Percentiles rank a stretch among this genome's conserved stretches.
Conservation (phyloP, 2,113 vertebrate species). For the Taurulus bubalis region DNA sequence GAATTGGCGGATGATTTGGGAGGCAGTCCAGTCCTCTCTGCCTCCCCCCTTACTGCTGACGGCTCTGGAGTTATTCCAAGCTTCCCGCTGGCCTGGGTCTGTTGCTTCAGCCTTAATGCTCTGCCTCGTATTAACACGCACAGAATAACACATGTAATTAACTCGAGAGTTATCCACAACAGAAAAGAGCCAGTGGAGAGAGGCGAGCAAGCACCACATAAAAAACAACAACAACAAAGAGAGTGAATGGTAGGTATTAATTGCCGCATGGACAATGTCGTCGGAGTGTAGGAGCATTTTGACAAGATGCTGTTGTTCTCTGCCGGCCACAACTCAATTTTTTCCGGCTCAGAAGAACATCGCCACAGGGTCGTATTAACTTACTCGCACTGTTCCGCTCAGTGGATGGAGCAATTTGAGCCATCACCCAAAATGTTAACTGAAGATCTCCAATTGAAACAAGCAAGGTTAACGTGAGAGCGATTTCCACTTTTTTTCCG, state of each 20-base stretch:
- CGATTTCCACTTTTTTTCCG: slow-evolving; percentile 55
- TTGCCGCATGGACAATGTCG: slow-evolving; percentile 29
- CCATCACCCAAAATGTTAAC: background rate
- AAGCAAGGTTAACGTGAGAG: slow-evolving; percentile 23
- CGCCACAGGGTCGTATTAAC: slow-evolving; percentile 16
- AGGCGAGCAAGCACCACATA: background rate
- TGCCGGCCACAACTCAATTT: background rate
- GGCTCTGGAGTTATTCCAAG: slow-evolving; percentile 64
- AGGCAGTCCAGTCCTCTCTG: slow-evolving; percentile 38
- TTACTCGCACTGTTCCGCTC: slow-evolving; percentile 1
- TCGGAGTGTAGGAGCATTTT: slow-evolving; percentile 24
- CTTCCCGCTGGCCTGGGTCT: slow-evolving; percentile 63
- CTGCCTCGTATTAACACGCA: slow-evolving; percentile 59
- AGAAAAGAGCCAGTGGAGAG: slow-evolving; percentile 45
- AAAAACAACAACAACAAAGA: background rate
- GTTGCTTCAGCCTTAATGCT: slow-evolving; percentile 63
- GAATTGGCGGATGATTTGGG: slow-evolving; percentile 44
- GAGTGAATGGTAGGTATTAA: slow-evolving; percentile 30
- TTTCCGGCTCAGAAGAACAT: slow-evolving; percentile 12
- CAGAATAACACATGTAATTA: slow-evolving; percentile 72
- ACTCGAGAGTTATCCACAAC: slow-evolving; percentile 49
- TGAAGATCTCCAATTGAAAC: slow-evolving; percentile 9
- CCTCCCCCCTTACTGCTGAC: slow-evolving; percentile 36
- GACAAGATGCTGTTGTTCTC: slow-evolving; percentile 32
- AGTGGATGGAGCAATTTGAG: slow-evolving; percentile 32